These are phyloP conservation scores for Aradophagus sp. DNA, from an alignment of 1,140 invertebrate species.

Conservation along the genomic window DNA sequence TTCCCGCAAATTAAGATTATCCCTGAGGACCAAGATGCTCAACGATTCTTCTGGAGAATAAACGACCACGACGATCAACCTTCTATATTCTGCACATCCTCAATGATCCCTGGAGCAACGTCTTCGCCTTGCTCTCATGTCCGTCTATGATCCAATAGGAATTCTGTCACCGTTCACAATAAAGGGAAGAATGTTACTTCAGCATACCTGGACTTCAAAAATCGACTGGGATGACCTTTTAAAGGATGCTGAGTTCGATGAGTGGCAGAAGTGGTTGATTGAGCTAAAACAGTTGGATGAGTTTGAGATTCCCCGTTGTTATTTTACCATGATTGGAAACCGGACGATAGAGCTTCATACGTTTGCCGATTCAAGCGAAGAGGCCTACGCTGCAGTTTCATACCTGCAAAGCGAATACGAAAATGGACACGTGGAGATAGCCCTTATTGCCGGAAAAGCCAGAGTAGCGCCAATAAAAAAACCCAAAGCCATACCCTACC, in stretches of 20 bases:
- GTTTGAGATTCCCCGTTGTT: neutral
- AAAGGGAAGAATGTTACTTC: slow-evolving; percentile 42
- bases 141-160: neutral
- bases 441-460: slow-evolving; percentile 38
- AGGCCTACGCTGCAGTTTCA: slow-evolving; percentile 57
- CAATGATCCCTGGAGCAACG: slow-evolving; percentile 1
- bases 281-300: neutral
- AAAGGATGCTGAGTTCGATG: neutral
- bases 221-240: neutral
- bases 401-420: slow-evolving; percentile 34
- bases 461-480: slow-evolving; percentile 59
- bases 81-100: slow-evolving; percentile 26
- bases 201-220: slow-evolving; percentile 1
- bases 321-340: neutral
- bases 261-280: neutral
- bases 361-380: slow-evolving; percentile 15
- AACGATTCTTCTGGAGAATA: slow-evolving; percentile 7
- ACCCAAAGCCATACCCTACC: slow-evolving; percentile 59
- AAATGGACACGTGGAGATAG: neutral
- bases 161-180: neutral
- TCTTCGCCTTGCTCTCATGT: slow-evolving; percentile 2
- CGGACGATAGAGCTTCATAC: slow-evolving; percentile 1
- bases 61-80: neutral
- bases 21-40: neutral
- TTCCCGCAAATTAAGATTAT: slow-evolving; percentile 6